Evolutionary conservation across 2,888 invertebrate genomes (phyloP).

Genomic region (Andrena camellia): DNA sequence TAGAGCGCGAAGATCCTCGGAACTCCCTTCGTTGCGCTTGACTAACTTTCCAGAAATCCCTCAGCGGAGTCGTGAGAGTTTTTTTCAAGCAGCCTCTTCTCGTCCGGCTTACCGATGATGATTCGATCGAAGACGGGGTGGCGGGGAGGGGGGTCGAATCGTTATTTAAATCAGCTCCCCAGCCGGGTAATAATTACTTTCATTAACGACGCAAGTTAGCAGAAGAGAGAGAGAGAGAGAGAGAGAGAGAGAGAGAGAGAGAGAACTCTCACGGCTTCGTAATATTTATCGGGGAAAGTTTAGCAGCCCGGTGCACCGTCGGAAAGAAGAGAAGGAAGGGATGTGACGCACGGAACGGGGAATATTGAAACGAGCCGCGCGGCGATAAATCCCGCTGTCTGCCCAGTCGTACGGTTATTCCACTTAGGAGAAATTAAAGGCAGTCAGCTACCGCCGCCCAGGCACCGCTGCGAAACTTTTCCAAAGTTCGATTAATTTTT

Average conservation of each 20-base stretch:
- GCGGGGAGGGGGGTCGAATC: neutral
- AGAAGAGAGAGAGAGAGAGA: neutral
- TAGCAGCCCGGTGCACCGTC: neutral
- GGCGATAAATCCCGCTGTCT: slow-evolving; percentile 58
- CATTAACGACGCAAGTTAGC: slow-evolving; percentile 62
- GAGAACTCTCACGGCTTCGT: slow-evolving; percentile 19
- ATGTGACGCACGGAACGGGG: slow-evolving; percentile 8
- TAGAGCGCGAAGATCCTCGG: no score
- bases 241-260: slow-evolving; percentile 16
- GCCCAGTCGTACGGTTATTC: slow-evolving; percentile 33
- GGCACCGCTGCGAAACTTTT: slow-evolving; percentile 16
- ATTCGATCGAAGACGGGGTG: no score
- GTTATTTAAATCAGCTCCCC: slow-evolving; percentile 6
- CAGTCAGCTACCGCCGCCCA: neutral
- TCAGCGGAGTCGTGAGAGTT: no score
- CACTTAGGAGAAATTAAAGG: slow-evolving; percentile 62
- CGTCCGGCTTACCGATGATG: no score
- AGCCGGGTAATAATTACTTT: slow-evolving; percentile 49
- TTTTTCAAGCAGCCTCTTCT: no score
- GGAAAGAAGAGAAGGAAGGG: slow-evolving; percentile 19
- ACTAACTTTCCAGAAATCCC: no score
- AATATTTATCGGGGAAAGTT: slow-evolving; percentile 69
- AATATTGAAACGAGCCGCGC: slow-evolving; percentile 66
- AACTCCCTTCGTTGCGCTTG: no score
- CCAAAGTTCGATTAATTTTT: slow-evolving; percentile 20